Base-by-base conservation (phyloP, 2,888 invertebrate species). In the Lasius platythorax region DNA sequence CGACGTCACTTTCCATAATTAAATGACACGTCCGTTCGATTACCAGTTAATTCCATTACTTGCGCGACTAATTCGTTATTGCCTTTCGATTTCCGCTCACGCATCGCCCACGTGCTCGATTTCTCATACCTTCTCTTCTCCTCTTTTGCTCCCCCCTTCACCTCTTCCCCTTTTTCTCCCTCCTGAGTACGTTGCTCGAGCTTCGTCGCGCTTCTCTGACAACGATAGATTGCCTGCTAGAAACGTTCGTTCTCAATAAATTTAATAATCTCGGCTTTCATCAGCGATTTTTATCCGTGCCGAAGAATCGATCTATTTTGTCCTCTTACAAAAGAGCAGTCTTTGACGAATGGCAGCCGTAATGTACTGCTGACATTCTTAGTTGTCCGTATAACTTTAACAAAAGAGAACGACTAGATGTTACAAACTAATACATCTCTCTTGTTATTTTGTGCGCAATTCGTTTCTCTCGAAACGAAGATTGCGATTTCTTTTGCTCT, bases 221-320 rank as follows among this genome's bases (percentile, higher is more conserved):
- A 53, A 81, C 88, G 86, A 83, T 82, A 78, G 72, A 78, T 83
- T 76, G 90, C 83, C 82, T 63, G 88, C 88, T 82, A 83, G 88
- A 37, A 61, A 86, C 84, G 86, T 90, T 89, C 83, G 53, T 75
- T 74, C 74, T 79, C 89, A 79, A 89, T 90, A 89, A 90, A 89
- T 78, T 78, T 78, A 78, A 78, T 90, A 90, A 89, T 88, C 86
- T 84, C 72, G 61, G 82, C 88, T 90, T 88, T 89, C 89, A 86
- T 88, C 89, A 88, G 88, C 88, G 84, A 89, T 88, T 89, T 89
- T 90, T 88, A 86, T 88, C 84, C 90, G 64, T 53, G 23, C 86
- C 74, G 73, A 66, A 85, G 88, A 89, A 75, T 90, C 84, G 79
- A 78, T 73, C 63, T 64, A 43, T 28, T 73, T 66, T 70, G 28